Percentiles rank a stretch among this genome's conserved stretches.
phyloP scores from a whole-genome alignment of 2,888 invertebrate species.

The Apamea monoglypha region DNA sequence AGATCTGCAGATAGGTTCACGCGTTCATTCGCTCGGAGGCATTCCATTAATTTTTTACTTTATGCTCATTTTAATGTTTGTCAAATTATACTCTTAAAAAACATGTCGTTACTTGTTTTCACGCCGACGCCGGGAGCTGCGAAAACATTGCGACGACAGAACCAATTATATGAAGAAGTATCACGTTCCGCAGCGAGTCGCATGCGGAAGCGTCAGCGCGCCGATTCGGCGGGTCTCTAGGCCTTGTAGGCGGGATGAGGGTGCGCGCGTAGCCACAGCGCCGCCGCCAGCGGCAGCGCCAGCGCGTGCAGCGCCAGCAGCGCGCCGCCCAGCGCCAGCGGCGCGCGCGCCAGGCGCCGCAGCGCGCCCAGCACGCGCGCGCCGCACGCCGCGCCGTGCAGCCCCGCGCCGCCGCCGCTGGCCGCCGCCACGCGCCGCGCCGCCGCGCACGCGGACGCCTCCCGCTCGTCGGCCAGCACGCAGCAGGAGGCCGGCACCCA shows the following conservation, averaged over 20 bases:
- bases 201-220: not conserved
- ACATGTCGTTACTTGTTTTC: not conserved
- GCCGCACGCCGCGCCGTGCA: slow-evolving; percentile 78
- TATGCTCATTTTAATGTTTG: not conserved
- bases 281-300: slow-evolving; percentile 82
- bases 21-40: not conserved
- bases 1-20: no score
- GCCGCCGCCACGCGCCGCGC: slow-evolving; percentile 77
- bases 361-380: slow-evolving; percentile 77
- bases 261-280: slow-evolving; percentile 81
- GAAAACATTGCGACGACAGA: not conserved
- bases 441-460: slow-evolving; percentile 59
- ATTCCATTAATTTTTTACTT: not conserved
- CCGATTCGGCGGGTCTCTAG: slow-evolving; percentile 54
- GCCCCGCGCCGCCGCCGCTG: slow-evolving; percentile 59
- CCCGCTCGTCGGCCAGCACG: slow-evolving; percentile 37
- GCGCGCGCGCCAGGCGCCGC: slow-evolving; percentile 71
- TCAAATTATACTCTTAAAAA: not conserved
- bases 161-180: no score
- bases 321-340: slow-evolving; percentile 78
- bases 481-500: slow-evolving; percentile 84
- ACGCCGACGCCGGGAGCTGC: not conserved
- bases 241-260: slow-evolving; percentile 80
- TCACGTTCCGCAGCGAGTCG: not conserved
- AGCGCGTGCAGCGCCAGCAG: slow-evolving; percentile 81